These are phyloP conservation scores for Periparus ater DNA, from an alignment of 2,797 vertebrate species.

Conservation along the genomic window DNA sequence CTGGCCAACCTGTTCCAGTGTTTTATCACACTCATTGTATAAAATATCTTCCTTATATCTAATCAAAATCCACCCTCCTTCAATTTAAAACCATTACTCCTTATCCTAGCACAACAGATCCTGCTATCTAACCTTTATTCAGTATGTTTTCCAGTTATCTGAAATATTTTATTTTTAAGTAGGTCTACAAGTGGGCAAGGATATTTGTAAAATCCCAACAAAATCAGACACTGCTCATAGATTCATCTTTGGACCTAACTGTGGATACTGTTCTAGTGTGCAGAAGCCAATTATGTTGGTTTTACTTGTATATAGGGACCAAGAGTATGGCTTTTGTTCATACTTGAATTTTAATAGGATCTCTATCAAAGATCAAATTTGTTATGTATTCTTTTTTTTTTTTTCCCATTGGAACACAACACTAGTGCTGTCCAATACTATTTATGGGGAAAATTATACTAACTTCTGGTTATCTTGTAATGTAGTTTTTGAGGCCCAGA, in stretches of 20 bases:
- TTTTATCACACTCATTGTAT: background rate
- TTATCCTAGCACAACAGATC: background rate
- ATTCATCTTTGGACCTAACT: background rate
- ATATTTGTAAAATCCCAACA: background rate
- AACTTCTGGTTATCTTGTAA: background rate
- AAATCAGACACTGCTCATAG: background rate
- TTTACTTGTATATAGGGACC: background rate
- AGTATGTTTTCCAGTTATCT: background rate
- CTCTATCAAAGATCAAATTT: background rate
- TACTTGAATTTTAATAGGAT: background rate
- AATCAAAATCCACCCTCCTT: background rate
- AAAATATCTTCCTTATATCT: background rate
- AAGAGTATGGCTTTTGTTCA: background rate
- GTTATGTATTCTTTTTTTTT: background rate
- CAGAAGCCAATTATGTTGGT: background rate
- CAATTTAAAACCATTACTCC: background rate
- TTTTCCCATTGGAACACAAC: background rate
- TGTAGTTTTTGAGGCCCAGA: background rate
- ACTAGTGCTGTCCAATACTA: background rate
- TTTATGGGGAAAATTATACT: background rate
- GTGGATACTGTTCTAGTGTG: background rate
- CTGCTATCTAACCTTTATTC: background rate
- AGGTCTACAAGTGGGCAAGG: rapidly evolving
- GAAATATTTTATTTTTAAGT: background rate
- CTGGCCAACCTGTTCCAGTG: background rate